A percentile compares a stretch with the other conserved stretches of the same genome.
Evolutionary conservation across 2,888 invertebrate genomes (phyloP).

Genomic region (Clostera curtula): DNA sequence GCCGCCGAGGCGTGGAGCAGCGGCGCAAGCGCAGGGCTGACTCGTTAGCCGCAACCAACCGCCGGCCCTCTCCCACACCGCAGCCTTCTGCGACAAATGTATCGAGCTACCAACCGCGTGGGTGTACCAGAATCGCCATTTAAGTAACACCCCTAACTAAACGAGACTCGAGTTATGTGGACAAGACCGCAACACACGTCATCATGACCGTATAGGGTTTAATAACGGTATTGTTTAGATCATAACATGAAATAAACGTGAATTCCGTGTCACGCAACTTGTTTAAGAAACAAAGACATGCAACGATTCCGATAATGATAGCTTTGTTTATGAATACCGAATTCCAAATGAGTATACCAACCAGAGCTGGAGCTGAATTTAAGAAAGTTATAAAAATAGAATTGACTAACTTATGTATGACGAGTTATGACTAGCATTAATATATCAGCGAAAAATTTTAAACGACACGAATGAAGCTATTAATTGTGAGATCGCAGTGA

Average conservation of each 20-base stretch:
- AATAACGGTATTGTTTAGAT: conserved; percentile 7
- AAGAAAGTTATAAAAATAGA: too few relatives aligned
- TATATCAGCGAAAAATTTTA: too few relatives aligned
- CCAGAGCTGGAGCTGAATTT: conserved; percentile 17
- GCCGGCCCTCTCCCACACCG: conserved; percentile 47
- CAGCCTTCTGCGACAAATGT: conserved; percentile 42
- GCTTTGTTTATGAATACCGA: too few relatives aligned
- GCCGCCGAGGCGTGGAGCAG: conserved; percentile 43
- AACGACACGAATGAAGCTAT: conserved; percentile 35
- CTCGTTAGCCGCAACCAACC: conserved; percentile 36
- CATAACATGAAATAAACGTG: conserved; percentile 3
- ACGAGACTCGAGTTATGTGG: conserved; percentile 11
- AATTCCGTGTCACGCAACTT: conserved; percentile 2
- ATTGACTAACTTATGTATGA: too few relatives aligned
- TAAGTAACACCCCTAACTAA: conserved; percentile 47
- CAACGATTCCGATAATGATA: too few relatives aligned
- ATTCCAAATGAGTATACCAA: too few relatives aligned
- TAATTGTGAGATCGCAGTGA: conserved; percentile 31
- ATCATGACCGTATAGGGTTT: conserved; percentile 5
- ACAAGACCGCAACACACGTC: conserved; percentile 8
- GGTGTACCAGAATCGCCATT: conserved; percentile 61
- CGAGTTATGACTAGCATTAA: too few relatives aligned
- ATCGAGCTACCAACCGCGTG: conserved; percentile 48
- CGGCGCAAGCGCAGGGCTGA: conserved; percentile 60
- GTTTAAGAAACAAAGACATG: conserved; percentile 6